These are phyloP conservation scores for Drosophila oshimai DNA, from an alignment of 1,140 invertebrate genomes.

Conservation along the genomic window DNA sequence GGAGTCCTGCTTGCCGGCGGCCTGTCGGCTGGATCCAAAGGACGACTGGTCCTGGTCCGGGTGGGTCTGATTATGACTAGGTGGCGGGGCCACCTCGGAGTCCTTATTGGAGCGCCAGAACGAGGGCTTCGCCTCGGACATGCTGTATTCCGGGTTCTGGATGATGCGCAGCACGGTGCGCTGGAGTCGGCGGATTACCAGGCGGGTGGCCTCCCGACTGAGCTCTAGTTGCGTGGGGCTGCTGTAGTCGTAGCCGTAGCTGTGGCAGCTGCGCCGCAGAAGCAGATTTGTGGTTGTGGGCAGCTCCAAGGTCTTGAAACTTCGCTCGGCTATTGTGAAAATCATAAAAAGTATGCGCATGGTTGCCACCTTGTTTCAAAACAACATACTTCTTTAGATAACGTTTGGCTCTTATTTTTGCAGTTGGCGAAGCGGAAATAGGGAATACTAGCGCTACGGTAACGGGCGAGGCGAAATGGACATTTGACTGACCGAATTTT, in stretches of 20 bases:
- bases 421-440: background rate
- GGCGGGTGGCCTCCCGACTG: slow-evolving; percentile 48
- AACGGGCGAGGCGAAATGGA: no score
- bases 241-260: slow-evolving; percentile 27
- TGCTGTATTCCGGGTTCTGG: slow-evolving; percentile 49
- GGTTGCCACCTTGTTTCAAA: slow-evolving; percentile 48
- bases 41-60: slow-evolving; percentile 9
- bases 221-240: slow-evolving; percentile 31
- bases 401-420: background rate
- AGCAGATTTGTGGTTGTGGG: slow-evolving; percentile 10
- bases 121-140: slow-evolving; percentile 45
- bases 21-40: slow-evolving; percentile 17
- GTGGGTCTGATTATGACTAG: no score
- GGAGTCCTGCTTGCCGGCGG: slow-evolving; percentile 55
- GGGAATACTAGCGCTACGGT: no score
- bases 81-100: background rate
- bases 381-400: slow-evolving; percentile 12
- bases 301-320: slow-evolving; percentile 35
- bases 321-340: slow-evolving; percentile 55
- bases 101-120: slow-evolving; percentile 1
- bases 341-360: slow-evolving; percentile 52
- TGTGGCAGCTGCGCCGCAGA: slow-evolving; percentile 44
- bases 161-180: slow-evolving; percentile 48
- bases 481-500: no score
- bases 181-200: slow-evolving; percentile 53